Base-by-base conservation (phyloP, 1,140 invertebrate genomes). In the Cydia amplana region DNA sequence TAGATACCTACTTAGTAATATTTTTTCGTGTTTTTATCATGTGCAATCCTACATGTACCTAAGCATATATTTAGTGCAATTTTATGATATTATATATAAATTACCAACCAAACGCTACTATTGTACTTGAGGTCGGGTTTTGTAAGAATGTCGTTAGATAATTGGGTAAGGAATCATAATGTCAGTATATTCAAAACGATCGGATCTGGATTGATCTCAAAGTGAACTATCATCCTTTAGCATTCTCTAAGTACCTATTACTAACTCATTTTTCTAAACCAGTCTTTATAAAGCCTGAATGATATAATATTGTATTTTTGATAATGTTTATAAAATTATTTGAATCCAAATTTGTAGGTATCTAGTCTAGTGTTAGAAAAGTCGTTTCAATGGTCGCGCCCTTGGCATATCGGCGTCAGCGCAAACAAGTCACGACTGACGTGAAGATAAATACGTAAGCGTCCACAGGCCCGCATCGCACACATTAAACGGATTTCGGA, bases 281-380 rank as follows among this genome's bases (percentile, higher is more conserved):
- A 3, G 12, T 16, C 43, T 46, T 46, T 16, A 14, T 46, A 46
- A 46, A 46, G 16, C 14, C 12, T 46, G 16, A 16, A 46, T 46
- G 7, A 10, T 40, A 40, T 40, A 16, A 49, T 16, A 49, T 16
- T 49, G 51, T 55, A 55, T 55, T 55, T 55, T 55, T 55, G 43
- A 55, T 55, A 55, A 55, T 20, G 6, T 20, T 55, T 55, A 55
- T 55, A 55, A 55, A n/a, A 18, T 51, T 1, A 51, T 18, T 55
- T 55, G 51, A 55, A 55, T 55, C 51, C 51, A 55, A 55, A 55
- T 55, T 55, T 55, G 51, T 55, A n/a, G n/a, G n/a, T n/a, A 18
- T 55, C 51, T 55, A 55, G n/a, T 55, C 51, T 55, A 55, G n/a
- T 6, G 3, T 46, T 46, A 46, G 0, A 55, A 18, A 55, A 14